Percentiles rank a stretch among this genome's conserved stretches.
These are phyloP conservation scores for Glyphotaelius pellucidus DNA, from an alignment of 2,888 invertebrate genomes.

Conservation along the genomic window DNA sequence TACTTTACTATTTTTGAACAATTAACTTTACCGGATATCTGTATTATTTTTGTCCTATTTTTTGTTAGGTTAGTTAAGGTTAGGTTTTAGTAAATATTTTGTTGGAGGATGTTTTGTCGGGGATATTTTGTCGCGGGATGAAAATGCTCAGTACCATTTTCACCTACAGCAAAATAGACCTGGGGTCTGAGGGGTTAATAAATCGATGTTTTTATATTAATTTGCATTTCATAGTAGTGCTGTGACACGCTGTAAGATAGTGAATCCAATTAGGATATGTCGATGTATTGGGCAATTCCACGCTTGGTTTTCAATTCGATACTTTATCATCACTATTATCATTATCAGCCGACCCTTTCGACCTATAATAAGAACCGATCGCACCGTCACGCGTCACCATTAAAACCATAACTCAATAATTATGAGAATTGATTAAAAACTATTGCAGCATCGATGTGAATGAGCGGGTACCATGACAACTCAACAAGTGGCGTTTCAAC, in stretches of 20 bases:
- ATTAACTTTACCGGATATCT: too few species aligned
- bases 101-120: too few species aligned
- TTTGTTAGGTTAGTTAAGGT: too few species aligned
- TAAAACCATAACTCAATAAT: neutral
- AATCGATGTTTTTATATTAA: neutral
- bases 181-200: too few species aligned
- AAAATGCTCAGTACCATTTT: too few species aligned
- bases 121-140: too few species aligned
- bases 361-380: neutral
- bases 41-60: too few species aligned
- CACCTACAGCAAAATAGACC: too few species aligned
- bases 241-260: neutral
- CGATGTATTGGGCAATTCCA: neutral
- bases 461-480: too few species aligned
- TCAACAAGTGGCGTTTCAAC: too few species aligned
- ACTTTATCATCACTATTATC: neutral
- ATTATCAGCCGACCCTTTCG: neutral
- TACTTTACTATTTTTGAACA: too few species aligned
- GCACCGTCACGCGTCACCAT: neutral
- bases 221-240: neutral
- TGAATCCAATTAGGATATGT: neutral
- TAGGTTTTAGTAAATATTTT: too few species aligned
- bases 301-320: neutral
- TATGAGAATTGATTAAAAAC: neutral
- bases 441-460: neutral